Base-by-base conservation (phyloP, 2,888 invertebrate genomes). In the Metopia argyrocephala region DNA sequence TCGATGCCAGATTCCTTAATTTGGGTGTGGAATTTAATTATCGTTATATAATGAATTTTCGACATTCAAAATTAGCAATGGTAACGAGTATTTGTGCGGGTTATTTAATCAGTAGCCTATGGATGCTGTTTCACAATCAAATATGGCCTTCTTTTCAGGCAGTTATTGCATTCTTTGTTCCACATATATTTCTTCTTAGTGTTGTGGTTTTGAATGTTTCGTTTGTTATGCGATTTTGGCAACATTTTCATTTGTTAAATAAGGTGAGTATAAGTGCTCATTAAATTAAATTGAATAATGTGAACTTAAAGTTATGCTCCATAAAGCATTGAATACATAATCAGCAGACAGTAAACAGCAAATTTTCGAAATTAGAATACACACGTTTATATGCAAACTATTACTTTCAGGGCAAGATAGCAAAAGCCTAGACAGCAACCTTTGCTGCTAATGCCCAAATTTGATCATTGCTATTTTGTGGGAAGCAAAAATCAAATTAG, bases 11-110 rank as follows among this genome's bases (percentile, higher is more conserved):
- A 0, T 80, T 90, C 3, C 76, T 85, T 2, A 83, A 84, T 54
- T 66, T 90, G 48, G 89, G 90, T n/a, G 86, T 89, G 1, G 83
- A 82, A 28, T 89, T 89, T 9, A 87, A 89, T n/a, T 90, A 89
- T 69, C 69, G 79, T 20, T 84, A 85, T 15, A 87, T 89, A 4
- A 87, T 89, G 86, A 84, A 84, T 45, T 68, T 86, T 56, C 79
- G 89, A 1, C 86, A 87, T 45, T 59, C 85, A 1, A 84, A 87
- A 59, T 74, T 90, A 5, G 25, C 86, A 0, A 78, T 86, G 28
- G 84, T 87, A 6, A 65, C 83, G 0, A 79, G 76, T 50, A 75
- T 90, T 5, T 89, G 89, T 71, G 56, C 85, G 9, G 65, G 83
- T 0, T 90, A 89, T 18, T 83, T 90, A 71, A 31, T 81, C 45